These are phyloP conservation scores for Hyperopisus bebe DNA, from an alignment of 2,113 vertebrate genomes.

Conservation along the genomic window DNA sequence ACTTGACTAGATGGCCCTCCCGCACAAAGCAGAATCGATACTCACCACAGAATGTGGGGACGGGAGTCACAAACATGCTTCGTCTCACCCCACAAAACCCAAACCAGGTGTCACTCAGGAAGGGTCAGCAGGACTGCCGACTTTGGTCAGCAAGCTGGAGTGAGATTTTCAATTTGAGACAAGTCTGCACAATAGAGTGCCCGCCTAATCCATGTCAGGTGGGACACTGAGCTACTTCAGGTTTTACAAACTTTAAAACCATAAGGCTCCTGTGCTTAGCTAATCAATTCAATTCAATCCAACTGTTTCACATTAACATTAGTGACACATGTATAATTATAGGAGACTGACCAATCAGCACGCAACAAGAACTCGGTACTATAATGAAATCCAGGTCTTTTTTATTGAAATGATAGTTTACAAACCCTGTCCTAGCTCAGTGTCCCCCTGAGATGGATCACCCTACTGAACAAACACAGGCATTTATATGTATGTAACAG, in stretches of 20 bases:
- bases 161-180: background rate
- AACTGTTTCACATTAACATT: too few species aligned
- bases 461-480: background rate
- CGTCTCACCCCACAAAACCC: background rate
- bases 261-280: too few species aligned
- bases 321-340: too few species aligned
- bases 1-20: background rate
- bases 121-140: background rate
- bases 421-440: too few species aligned
- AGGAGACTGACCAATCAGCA: too few species aligned
- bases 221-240: too few species aligned
- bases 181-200: background rate
- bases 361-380: too few species aligned
- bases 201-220: too few species aligned
- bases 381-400: too few species aligned
- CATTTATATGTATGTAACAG: background rate
- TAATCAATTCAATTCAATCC: too few species aligned
- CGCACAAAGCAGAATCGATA: background rate
- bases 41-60: background rate
- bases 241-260: too few species aligned
- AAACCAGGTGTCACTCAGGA: background rate
- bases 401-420: too few species aligned
- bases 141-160: background rate
- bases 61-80: background rate
- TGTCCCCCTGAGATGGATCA: background rate